Percentiles rank a stretch among this genome's conserved stretches.
Evolutionary conservation across 1,140 invertebrate genomes (phyloP).

Genomic region (Cotesia vestalis): DNA sequence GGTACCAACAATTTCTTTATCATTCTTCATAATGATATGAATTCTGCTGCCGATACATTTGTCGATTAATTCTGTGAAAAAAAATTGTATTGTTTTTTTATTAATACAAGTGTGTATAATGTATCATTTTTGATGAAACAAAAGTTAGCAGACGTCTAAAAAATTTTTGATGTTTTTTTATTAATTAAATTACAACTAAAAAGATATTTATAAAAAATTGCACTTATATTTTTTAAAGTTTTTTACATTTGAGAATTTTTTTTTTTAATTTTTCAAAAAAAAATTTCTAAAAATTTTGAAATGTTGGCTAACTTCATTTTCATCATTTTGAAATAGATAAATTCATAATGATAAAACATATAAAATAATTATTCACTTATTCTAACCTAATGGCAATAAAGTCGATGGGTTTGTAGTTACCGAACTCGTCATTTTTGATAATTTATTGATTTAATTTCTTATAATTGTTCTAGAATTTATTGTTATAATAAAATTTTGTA

Average conservation of each 20-base stretch:
- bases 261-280: no score
- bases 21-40: constrained; percentile 99
- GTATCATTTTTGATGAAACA: neutral
- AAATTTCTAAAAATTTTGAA: no score
- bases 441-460: no score
- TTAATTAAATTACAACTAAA: no score
- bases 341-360: constrained; percentile 53
- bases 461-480: no score
- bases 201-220: no score
- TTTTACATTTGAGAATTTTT: no score
- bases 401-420: constrained; percentile 75
- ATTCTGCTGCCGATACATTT: constrained; percentile 99
- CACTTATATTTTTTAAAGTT: no score
- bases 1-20: constrained; percentile 99
- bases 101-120: neutral
- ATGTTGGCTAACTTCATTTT: no score
- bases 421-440: constrained; percentile 56
- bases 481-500: no score
- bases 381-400: constrained; percentile 61
- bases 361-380: constrained; percentile 39
- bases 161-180: no score
- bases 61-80: constrained; percentile 91
- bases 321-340: constrained; percentile 37
- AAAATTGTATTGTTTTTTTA: constrained; percentile 28
- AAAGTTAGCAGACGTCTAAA: neutral